These are phyloP conservation scores for Oscheius sp. DNA, from an alignment of 2,888 invertebrate species.

Conservation along the genomic window DNA sequence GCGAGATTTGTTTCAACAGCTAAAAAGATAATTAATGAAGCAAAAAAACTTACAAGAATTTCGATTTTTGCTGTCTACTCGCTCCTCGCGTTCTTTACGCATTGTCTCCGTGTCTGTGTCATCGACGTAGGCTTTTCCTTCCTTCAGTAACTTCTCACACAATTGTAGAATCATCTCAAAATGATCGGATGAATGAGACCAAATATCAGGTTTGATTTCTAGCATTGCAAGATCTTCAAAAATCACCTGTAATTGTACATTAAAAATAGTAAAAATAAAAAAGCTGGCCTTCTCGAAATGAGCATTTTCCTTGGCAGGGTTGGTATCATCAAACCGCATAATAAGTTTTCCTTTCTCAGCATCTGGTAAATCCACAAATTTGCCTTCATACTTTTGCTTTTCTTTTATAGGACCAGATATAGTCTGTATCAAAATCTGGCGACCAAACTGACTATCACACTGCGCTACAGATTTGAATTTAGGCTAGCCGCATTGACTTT, in stretches of 20 bases:
- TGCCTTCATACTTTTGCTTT: conserved; percentile 84
- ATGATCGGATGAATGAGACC: conserved; percentile 94
- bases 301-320: conserved; percentile 96
- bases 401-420: no score
- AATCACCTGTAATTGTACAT: conserved; percentile 78
- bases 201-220: conserved; percentile 88
- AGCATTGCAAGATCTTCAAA: conserved; percentile 89
- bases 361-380: conserved; percentile 92
- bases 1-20: conserved; percentile 84
- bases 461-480: no score
- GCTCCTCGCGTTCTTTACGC: conserved; percentile 92
- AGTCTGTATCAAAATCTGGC: no score
- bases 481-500: no score
- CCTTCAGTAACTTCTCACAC: conserved; percentile 85
- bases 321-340: conserved; percentile 99
- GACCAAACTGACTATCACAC: no score
- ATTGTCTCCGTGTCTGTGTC: conserved; percentile 92
- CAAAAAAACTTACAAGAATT: conserved; percentile 40
- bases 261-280: no score
- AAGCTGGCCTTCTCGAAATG: conserved; percentile 97
- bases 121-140: conserved; percentile 91
- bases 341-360: conserved; percentile 96
- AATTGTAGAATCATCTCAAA: conserved; percentile 89
- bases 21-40: no score
- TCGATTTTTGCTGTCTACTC: conserved; percentile 78